Conservation (phyloP, 1,140 invertebrate genomes). For the Anastatus disparis region DNA sequence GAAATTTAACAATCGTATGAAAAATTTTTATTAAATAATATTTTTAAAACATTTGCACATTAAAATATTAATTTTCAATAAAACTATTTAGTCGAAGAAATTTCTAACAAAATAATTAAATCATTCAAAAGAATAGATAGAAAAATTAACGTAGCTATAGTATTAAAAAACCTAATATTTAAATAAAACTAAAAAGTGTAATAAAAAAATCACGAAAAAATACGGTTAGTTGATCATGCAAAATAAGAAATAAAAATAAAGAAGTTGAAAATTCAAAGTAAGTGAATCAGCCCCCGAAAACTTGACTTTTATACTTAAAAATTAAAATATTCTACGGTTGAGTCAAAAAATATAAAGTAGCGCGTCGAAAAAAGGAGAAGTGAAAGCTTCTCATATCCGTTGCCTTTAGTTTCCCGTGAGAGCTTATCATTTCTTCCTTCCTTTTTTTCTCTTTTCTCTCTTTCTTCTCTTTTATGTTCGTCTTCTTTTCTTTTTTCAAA, state of each 20-base stretch:
- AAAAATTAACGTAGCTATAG: neutral
- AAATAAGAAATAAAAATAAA: neutral
- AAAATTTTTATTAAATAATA: no score
- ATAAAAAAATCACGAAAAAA: neutral
- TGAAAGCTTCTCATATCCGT: neutral
- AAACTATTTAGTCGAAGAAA: no score
- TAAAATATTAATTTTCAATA: no score
- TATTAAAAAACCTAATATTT: neutral
- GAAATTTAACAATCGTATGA: no score
- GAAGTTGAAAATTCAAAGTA: neutral
- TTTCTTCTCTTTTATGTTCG: neutral
- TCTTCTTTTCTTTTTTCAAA: no score
- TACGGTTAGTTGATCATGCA: neutral
- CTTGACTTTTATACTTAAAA: neutral
- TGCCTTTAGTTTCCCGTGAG: constrained; percentile 2
- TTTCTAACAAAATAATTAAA: neutral
- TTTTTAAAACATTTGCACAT: no score
- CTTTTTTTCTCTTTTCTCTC: neutral
- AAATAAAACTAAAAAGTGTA: neutral
- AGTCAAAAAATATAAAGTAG: constrained; percentile 19
- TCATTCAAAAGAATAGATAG: neutral
- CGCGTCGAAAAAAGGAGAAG: neutral
- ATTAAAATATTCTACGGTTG: constrained; percentile 18
- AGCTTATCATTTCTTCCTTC: constrained; percentile 21
- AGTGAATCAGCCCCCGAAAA: neutral